Conservation (phyloP, 2,888 invertebrate genomes). For the Melieria omissa region DNA sequence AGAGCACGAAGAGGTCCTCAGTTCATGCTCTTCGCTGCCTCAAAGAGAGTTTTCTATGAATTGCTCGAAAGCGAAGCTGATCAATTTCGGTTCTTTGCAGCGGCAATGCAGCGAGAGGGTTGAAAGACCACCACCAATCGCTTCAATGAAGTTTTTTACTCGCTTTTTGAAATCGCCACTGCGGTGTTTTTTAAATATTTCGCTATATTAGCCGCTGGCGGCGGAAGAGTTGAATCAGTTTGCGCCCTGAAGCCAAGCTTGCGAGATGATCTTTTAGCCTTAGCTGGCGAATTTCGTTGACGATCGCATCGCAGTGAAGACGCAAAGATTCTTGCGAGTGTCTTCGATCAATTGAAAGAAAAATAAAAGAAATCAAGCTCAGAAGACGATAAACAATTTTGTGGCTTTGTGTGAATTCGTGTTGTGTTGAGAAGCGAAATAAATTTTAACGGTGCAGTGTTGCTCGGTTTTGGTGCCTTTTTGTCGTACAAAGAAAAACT, state of each 20-base stretch:
- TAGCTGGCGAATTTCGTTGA: constrained; percentile 21
- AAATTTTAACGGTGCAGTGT: not conserved
- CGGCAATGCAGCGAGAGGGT: constrained; percentile 37
- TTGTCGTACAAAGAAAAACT: not conserved
- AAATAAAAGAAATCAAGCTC: constrained; percentile 27
- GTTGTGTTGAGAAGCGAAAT: not conserved
- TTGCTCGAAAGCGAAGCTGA: too few species aligned
- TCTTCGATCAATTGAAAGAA: constrained; percentile 28
- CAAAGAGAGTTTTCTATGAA: too few species aligned
- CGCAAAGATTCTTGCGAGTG: constrained; percentile 32
- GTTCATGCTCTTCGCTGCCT: too few species aligned
- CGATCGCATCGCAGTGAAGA: constrained; percentile 18
- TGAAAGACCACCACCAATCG: constrained; percentile 36
- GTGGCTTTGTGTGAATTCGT: constrained; percentile 29
- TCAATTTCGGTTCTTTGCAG: not conserved
- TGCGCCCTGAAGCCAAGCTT: constrained; percentile 64
- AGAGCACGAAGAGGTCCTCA: too few species aligned
- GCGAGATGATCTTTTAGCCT: constrained; percentile 30
- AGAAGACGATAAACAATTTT: constrained; percentile 21
- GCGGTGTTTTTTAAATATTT: constrained; percentile 42
- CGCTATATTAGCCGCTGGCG: constrained; percentile 55
- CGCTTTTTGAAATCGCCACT: constrained; percentile 30
- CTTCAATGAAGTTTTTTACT: too few species aligned
- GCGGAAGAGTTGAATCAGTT: constrained; percentile 65
- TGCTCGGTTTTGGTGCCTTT: not conserved